Percentiles rank a stretch among this genome's conserved stretches.
Evolutionary conservation across 1,140 invertebrate species (phyloP).

Genomic region (Cydia fagiglandana): DNA sequence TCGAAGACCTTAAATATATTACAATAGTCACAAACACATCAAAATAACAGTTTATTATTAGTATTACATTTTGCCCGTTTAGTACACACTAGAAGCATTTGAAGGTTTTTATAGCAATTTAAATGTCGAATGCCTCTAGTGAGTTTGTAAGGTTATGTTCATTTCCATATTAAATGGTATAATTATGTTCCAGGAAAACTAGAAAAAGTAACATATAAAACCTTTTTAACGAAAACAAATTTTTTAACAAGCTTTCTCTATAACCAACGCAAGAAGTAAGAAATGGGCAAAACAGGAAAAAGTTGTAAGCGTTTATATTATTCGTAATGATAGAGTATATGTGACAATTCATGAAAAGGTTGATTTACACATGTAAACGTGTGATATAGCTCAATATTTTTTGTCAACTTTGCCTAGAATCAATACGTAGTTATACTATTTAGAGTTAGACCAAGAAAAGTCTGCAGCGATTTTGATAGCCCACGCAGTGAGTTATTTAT

Average conservation of each 20-base stretch:
- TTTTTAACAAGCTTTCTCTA: background rate
- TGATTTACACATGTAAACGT: background rate
- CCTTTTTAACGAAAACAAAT: background rate
- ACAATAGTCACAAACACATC: constrained; percentile 16
- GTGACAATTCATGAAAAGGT: background rate
- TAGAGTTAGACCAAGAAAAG: no score
- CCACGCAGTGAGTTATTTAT: no score
- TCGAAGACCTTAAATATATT: constrained; percentile 8
- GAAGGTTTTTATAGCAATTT: background rate
- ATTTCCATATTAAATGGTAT: background rate
- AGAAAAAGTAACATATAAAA: background rate
- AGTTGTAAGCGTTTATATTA: background rate
- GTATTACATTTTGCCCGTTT: constrained; percentile 8
- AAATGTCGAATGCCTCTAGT: background rate
- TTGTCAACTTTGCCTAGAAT: background rate
- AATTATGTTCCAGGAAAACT: background rate
- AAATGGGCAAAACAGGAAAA: background rate
- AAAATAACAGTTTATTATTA: constrained; percentile 15
- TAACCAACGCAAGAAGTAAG: background rate
- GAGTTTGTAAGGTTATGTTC: background rate
- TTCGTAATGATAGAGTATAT: background rate
- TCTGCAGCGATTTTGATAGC: no score
- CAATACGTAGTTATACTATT: background rate
- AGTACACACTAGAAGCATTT: background rate
- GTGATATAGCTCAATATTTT: background rate